Evolutionary conservation across 2,113 vertebrate species (phyloP), one percentile per base, ranked within the genome.

Genomic region (Prochilodus magdalenae): DNA sequence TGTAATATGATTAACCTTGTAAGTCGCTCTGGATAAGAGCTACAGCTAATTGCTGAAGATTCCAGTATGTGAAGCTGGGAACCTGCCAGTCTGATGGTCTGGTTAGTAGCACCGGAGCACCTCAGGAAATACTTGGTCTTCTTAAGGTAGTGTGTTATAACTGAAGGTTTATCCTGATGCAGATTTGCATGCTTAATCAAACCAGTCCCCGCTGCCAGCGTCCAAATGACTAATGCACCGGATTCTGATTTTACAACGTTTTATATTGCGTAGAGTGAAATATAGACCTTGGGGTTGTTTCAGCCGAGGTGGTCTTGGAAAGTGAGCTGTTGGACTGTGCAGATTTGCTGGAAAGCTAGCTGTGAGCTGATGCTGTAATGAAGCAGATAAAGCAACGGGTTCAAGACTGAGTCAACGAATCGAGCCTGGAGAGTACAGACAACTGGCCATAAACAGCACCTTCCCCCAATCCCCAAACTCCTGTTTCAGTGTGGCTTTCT

Each of bases 401-500:
- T 40, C 29, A 29, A 30, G 12, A 60, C 33, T 73, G 40, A 74
- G 60, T 65, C 26, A 73, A 60, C 51, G 59, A 75, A 75, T 47
- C 24, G 10, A 60, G 74, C 11, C 22, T 73, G 57, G 29, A 66
- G 15, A 70, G 67, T 51, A 49, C 79, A 74, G 84, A 71, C 77
- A 65, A 71, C 63, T 74, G 59, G 51, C 80, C 62, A 81, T 55
- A 55, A 78, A 13, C 27, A 51, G 27, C 67, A 65, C 73, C 59
- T 72, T 26, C 12, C 20, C 40, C 57, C 78, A 59, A 22, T 16
- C 57, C 26, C 20, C 53, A 51, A 15, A 36, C 29, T 57, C 51
- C 13, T 60, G 29, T 36, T 80, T 44, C 69, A 82, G 70, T 69
- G 83, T 81, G 51, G 82, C 22, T 77, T 83, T 74, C 44, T 74